Conservation (phyloP, 2,888 invertebrate genomes). For the Frankliniella intonsa region DNA sequence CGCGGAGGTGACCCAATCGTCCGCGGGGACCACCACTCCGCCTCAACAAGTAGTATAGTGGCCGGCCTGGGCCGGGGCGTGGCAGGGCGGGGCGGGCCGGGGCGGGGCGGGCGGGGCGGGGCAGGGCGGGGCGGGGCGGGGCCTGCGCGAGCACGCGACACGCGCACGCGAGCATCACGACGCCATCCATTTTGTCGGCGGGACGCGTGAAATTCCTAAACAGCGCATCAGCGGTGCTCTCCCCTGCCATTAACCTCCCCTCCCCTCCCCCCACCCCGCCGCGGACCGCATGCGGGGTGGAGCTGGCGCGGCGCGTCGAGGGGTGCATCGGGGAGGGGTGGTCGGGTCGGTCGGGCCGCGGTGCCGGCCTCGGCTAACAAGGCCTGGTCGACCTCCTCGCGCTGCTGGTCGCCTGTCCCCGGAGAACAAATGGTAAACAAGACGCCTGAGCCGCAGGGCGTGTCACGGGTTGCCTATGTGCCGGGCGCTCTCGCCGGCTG, state of each 20-base stretch:
- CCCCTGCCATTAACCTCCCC: background rate
- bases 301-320: background rate
- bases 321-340: background rate
- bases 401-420: background rate
- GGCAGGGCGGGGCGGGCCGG: background rate
- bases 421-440: background rate
- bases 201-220: constrained; percentile 1
- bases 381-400: background rate
- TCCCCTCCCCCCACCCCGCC: background rate
- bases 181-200: background rate
- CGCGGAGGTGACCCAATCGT: too few relatives aligned
- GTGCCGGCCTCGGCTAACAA: background rate
- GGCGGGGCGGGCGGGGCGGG: background rate
- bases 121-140: too few relatives aligned
- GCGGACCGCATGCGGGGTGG: background rate
- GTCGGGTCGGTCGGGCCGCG: background rate
- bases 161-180: too few relatives aligned
- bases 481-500: background rate
- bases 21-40: too few relatives aligned
- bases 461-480: background rate
- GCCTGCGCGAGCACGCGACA: too few relatives aligned
- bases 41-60: background rate
- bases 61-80: background rate
- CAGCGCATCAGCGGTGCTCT: background rate
- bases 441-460: background rate